phyloP scores from a whole-genome alignment of 2,797 vertebrate genomes.

The Chrosomus eos region DNA sequence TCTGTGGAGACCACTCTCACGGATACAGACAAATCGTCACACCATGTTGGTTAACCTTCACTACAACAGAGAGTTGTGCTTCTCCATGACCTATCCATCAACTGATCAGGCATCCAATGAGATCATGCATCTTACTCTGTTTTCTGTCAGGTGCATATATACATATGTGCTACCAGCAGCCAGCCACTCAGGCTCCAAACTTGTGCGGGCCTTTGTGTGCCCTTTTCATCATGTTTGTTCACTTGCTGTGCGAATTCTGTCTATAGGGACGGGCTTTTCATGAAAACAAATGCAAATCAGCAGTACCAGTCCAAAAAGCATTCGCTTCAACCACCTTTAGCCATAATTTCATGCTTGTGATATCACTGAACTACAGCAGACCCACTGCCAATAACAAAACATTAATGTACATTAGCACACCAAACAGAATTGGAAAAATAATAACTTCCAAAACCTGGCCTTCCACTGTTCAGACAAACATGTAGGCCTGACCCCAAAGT shows the following conservation, averaged over 20 bases:
- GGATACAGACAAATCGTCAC: constrained; percentile 62
- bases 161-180: constrained; percentile 50
- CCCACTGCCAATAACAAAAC: neutral
- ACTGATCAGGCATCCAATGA: constrained; percentile 70
- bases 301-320: neutral
- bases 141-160: constrained; percentile 68
- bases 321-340: constrained; percentile 9
- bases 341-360: neutral
- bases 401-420: neutral
- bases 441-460: neutral
- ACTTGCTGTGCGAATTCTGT: constrained; percentile 1
- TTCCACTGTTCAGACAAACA: neutral
- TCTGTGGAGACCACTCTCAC: constrained; percentile 33
- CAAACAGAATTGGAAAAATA: neutral
- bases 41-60: constrained; percentile 73
- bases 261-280: constrained; percentile 8
- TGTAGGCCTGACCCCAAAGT: neutral
- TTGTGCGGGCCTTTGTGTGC: constrained; percentile 19
- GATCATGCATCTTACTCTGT: constrained; percentile 74
- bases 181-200: neutral
- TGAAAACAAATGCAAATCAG: constrained; percentile 38
- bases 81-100: constrained; percentile 75
- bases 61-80: constrained; percentile 63
- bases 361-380: neutral
- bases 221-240: constrained; percentile 36